Evolutionary conservation across 1,140 invertebrate genomes (phyloP), one percentile per base, ranked within the genome.

Genomic region (Ericerus pela): DNA sequence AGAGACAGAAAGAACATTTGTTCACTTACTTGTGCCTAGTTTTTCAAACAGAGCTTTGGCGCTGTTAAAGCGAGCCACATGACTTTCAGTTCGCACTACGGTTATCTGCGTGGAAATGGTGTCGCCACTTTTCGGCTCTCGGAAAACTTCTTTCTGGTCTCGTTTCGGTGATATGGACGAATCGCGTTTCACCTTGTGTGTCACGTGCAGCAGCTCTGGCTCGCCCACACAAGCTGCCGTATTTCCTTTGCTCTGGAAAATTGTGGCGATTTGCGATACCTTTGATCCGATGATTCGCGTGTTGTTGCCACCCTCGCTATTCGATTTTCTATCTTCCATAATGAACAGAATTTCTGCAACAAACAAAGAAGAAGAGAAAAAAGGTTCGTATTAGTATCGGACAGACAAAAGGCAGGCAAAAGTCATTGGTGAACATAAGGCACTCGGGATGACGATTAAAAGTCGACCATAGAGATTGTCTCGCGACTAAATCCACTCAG

Each of bases 1-100:
- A n/a, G n/a, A n/a, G n/a, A n/a, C n/a, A n/a, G n/a, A n/a, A n/a
- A n/a, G n/a, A n/a, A n/a, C n/a, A n/a, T n/a, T n/a, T n/a, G n/a
- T n/a, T n/a, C n/a, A 29, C 54, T 29, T 43, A 52, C 56, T 52
- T 10, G 57, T 55, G 56, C 88, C 88, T 55, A 95, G 74, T 65
- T 91, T 90, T 68, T 94, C 90, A 70, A 96, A 95, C 22, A 96
- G 75, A 24, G 90, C 90, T 29, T 88, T 74, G 0, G 91, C 91
- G 69, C 85, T 90, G 66, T 93, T 93, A 69, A 96, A 95, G 51
- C 91, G 73, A 16, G 86, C 82, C 59, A 90, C 79, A 67, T 91
- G 87, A 59, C 86, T 89, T 71, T 92, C 88, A 2, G 85, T 87
- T 52, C 88, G 75, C 37, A 84, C 84, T n/a, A 87, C 81, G 2